Conservation (phyloP, 1,140 invertebrate species). For the Polyergus mexicanus region DNA sequence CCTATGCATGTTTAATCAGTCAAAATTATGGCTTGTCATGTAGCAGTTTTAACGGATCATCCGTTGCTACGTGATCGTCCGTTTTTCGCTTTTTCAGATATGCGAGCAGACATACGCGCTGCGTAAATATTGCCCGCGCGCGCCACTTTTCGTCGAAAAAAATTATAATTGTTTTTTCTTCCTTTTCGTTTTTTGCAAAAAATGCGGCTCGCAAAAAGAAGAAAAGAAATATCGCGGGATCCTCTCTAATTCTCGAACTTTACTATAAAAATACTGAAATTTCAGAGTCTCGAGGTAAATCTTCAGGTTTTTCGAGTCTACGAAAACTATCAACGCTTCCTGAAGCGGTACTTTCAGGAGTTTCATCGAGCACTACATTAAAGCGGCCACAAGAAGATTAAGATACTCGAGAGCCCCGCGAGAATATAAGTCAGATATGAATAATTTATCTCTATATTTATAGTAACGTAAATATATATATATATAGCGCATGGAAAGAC, state of each 20-base stretch:
- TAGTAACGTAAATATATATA: slow-evolving; percentile 37
- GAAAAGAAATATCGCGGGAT: neutral
- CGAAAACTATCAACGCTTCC: neutral
- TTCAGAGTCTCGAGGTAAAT: neutral
- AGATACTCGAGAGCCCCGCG: neutral
- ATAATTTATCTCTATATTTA: slow-evolving; percentile 36
- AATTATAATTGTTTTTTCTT: neutral
- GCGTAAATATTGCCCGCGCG: neutral
- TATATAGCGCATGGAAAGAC: neutral
- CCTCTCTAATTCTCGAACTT: slow-evolving; percentile 20
- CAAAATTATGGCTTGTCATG: slow-evolving; percentile 83
- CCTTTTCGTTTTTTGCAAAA: neutral
- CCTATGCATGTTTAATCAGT: slow-evolving; percentile 83
- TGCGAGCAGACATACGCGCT: neutral
- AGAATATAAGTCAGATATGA: neutral
- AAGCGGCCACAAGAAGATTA: slow-evolving; percentile 45
- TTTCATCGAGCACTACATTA: slow-evolving; percentile 35
- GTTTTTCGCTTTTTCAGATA: slow-evolving; percentile 24
- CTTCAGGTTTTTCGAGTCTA: neutral
- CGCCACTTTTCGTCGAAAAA: neutral
- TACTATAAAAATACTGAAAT: slow-evolving; percentile 10
- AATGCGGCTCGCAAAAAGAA: neutral
- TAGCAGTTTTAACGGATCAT: slow-evolving; percentile 80
- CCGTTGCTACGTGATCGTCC: slow-evolving; percentile 72
- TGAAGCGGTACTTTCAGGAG: neutral